Conservation (phyloP, 2,888 invertebrate genomes). For the Rhopalosiphum nymphaeae region DNA sequence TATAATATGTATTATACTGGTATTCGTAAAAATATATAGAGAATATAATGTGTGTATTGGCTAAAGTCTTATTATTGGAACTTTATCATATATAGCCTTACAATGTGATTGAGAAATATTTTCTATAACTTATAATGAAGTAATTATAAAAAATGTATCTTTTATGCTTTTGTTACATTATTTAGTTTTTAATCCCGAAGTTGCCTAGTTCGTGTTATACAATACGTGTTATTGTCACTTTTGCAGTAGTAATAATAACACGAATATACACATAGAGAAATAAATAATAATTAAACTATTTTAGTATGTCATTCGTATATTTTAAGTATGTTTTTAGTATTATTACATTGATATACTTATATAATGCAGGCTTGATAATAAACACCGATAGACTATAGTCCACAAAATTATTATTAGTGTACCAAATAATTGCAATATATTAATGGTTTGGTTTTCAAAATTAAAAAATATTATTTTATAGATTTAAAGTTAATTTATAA, state of each 20-base stretch:
- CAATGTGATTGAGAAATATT: not conserved
- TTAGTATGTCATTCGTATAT: not conserved
- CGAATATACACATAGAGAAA: not conserved
- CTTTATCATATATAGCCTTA: not conserved
- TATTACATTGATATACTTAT: not conserved
- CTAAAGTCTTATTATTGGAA: not conserved
- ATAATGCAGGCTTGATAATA: not conserved
- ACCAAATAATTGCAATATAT: not conserved
- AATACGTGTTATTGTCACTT: too few relatives aligned
- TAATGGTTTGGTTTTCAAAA: not conserved
- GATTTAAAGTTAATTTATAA: not conserved
- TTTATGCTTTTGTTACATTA: not conserved
- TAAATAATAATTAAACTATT: not conserved
- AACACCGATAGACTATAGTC: not conserved
- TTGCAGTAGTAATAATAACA: not conserved
- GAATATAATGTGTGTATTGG: not conserved
- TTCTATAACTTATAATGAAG: not conserved
- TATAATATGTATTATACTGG: slow-evolving; percentile 1
- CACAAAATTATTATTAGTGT: not conserved
- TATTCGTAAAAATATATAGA: not conserved
- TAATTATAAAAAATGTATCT: not conserved
- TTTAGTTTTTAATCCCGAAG: not conserved
- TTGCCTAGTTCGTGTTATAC: too few relatives aligned
- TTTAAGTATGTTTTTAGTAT: not conserved
- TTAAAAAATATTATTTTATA: not conserved